These are phyloP conservation scores for Gibbula magus DNA, from an alignment of 2,888 invertebrate species.

Conservation along the genomic window DNA sequence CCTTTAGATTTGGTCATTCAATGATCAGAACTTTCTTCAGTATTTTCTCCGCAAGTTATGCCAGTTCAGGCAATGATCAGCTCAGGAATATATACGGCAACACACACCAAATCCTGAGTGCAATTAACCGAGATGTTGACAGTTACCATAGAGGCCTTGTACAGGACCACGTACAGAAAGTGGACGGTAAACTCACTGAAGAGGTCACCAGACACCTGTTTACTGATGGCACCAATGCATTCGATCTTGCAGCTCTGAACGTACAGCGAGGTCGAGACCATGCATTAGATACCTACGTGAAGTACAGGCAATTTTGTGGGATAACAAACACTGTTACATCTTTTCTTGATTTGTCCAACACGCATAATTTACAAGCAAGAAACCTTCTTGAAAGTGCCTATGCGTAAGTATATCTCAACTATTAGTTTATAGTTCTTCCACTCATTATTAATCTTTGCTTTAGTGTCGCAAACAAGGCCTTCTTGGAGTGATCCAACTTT, in stretches of 20 bases:
- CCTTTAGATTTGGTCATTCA: background rate
- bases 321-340: background rate
- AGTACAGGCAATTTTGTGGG: conserved; percentile 78
- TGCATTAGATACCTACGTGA: conserved; percentile 86
- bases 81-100: background rate
- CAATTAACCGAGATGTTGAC: background rate
- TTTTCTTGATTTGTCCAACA: background rate
- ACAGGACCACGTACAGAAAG: background rate
- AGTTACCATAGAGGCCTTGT: background rate
- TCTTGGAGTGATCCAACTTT: too few species aligned
- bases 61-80: background rate
- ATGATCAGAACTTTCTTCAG: background rate
- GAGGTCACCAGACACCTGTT: conserved; percentile 80
- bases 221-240: conserved; percentile 74
- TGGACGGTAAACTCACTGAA: background rate
- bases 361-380: background rate
- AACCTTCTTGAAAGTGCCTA: background rate
- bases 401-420: background rate
- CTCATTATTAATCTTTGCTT: too few species aligned
- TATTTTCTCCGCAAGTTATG: background rate
- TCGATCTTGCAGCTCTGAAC: conserved; percentile 90
- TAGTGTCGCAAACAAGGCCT: too few species aligned
- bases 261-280: conserved; percentile 93
- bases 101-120: background rate
- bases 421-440: too few species aligned